Evolutionary conservation across 2,797 vertebrate species (phyloP).

Genomic region (Bradypodion ventrale): DNA sequence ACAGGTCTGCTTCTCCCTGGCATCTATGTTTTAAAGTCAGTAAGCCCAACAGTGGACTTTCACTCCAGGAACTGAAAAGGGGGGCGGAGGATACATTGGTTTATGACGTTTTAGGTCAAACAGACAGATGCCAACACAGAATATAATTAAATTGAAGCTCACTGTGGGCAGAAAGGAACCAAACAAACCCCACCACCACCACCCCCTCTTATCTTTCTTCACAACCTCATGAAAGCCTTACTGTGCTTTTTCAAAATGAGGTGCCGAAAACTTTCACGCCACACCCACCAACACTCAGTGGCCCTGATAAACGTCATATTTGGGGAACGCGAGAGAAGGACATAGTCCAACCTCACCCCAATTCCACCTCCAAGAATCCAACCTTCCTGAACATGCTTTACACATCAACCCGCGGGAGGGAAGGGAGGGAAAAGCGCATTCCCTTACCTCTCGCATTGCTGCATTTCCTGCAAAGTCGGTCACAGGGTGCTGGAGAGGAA

Average conservation of each 20-base stretch:
- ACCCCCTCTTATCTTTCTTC: background rate
- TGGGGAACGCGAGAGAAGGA: background rate
- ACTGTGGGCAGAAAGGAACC: background rate
- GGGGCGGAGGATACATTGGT: too few species aligned
- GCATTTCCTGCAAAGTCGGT: background rate
- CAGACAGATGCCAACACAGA: background rate
- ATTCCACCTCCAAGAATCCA: background rate
- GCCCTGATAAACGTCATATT: too few species aligned
- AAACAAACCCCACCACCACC: background rate
- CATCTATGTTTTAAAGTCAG: background rate
- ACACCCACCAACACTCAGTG: too few species aligned
- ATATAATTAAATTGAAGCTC: background rate
- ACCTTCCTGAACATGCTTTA: background rate
- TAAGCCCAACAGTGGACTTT: background rate
- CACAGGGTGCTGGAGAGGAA: background rate
- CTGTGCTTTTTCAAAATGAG: background rate
- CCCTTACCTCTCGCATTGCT: conserved; percentile 20
- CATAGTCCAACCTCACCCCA: too few species aligned
- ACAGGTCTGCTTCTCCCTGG: background rate
- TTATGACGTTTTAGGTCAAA: too few species aligned
- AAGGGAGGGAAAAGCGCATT: background rate
- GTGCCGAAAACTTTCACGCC: too few species aligned
- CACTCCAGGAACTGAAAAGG: background rate
- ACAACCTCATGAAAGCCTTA: background rate
- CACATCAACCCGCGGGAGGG: background rate